Evolutionary conservation across 2,113 vertebrate species (phyloP).

Genomic region (Lophius piscatorius): DNA sequence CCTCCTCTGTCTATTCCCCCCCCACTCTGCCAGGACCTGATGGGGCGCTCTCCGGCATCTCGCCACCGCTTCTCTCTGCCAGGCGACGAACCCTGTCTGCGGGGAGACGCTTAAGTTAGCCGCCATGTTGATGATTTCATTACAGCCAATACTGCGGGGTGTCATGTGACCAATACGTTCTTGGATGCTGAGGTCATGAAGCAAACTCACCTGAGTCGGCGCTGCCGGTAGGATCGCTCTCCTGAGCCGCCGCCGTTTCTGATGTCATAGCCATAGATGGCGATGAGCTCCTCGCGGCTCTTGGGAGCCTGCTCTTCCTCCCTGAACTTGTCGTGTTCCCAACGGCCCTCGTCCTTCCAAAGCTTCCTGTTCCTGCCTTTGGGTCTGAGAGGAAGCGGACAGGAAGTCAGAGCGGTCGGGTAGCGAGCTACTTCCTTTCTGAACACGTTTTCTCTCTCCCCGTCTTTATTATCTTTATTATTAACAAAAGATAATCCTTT

Average conservation of each 20-base stretch:
- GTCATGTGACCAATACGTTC: too few relatives aligned
- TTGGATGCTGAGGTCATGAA: background rate
- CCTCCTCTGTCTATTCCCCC: conserved; percentile 46
- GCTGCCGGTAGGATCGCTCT: conserved; percentile 83
- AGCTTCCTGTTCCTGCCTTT: conserved; percentile 94
- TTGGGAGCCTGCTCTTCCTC: conserved; percentile 98
- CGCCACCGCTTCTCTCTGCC: conserved; percentile 73
- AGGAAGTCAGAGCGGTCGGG: background rate
- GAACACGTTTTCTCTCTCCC: background rate
- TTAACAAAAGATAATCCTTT: too few relatives aligned
- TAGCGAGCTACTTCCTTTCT: too few relatives aligned
- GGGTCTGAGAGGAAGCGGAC: conserved; percentile 79
- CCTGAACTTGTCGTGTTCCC: conserved; percentile 95
- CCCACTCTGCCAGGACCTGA: conserved; percentile 73
- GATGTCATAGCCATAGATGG: conserved; percentile 97
- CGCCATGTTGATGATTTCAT: too few relatives aligned
- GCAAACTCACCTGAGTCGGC: conserved; percentile 85
- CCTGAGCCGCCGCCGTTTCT: conserved; percentile 86
- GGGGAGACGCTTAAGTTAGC: too few relatives aligned
- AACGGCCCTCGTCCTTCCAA: conserved; percentile 97
- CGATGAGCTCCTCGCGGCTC: conserved; percentile 92
- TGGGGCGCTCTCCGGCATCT: conserved; percentile 65
- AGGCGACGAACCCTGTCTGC: conserved; percentile 66
- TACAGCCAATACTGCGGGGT: too few relatives aligned
- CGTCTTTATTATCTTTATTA: too few relatives aligned